phyloP scores from a whole-genome alignment of 2,888 invertebrate species.

The Leucophenga montana region DNA sequence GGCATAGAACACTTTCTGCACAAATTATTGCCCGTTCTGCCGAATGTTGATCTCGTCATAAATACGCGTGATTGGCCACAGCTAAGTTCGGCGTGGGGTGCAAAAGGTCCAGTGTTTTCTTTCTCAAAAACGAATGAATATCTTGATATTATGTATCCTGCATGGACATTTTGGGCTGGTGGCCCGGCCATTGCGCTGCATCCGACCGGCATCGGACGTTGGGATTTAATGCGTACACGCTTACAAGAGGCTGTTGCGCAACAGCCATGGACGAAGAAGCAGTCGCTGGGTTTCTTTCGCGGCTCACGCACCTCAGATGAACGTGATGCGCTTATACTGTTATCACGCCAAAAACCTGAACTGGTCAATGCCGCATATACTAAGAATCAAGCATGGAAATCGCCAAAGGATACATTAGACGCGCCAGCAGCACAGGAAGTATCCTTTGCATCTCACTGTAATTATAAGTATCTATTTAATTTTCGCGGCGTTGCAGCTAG shows the following conservation, averaged over 20 bases:
- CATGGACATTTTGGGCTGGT: slow-evolving; percentile 99
- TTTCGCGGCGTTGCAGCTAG: slow-evolving; percentile 98
- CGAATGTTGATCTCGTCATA: slow-evolving; percentile 88
- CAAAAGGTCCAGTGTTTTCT: slow-evolving; percentile 85
- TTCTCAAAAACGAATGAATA: slow-evolving; percentile 91
- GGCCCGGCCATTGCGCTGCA: slow-evolving; percentile 96
- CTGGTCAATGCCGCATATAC: slow-evolving; percentile 95
- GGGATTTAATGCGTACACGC: slow-evolving; percentile 87
- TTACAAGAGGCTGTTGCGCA: slow-evolving; percentile 79
- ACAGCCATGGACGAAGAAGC: slow-evolving; percentile 85
- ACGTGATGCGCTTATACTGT: slow-evolving; percentile 87
- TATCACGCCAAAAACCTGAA: slow-evolving; percentile 83
- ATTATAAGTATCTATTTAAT: slow-evolving; percentile 95
- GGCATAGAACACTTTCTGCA: slow-evolving; percentile 92
- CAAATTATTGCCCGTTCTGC: slow-evolving; percentile 79
- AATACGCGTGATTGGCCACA: slow-evolving; percentile 97
- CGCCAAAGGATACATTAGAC: slow-evolving; percentile 91
- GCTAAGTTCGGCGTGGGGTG: slow-evolving; percentile 70
- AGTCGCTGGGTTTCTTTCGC: slow-evolving; percentile 85
- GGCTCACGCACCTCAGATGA: slow-evolving; percentile 95
- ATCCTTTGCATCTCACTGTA: slow-evolving; percentile 92
- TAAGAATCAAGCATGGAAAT: slow-evolving; percentile 99
- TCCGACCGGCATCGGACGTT: slow-evolving; percentile 93
- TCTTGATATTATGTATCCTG: slow-evolving; percentile 94
- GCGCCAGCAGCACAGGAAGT: slow-evolving; percentile 89